These are phyloP conservation scores for Actinernus sp. DNA, from an alignment of 92 coral and sea anemone genomes.

Conservation along the genomic window DNA sequence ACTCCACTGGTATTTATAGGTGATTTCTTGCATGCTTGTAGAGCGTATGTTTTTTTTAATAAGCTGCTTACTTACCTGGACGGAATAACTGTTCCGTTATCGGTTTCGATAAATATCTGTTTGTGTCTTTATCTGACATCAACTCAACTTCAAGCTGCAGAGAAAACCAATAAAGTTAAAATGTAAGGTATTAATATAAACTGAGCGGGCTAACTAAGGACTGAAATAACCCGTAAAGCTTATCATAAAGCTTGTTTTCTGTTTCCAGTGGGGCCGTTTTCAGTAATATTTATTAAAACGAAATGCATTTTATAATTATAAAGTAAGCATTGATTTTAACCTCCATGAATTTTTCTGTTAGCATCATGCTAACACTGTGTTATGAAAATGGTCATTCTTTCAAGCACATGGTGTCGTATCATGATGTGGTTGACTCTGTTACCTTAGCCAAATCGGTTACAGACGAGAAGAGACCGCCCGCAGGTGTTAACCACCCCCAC, in stretches of 20 bases:
- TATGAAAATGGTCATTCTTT: no score
- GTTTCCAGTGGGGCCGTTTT: no score
- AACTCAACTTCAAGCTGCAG: constrained; percentile 83
- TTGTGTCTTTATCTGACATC: constrained; percentile 35
- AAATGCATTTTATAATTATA: no score
- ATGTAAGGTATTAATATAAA: not conserved
- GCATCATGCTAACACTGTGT: no score
- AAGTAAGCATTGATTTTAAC: no score
- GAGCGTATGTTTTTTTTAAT: not conserved
- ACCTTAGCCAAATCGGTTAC: constrained; percentile 92
- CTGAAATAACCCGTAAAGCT: no score
- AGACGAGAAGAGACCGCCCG: constrained; percentile 81
- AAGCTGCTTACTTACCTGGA: constrained; percentile 69
- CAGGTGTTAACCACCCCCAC: constrained; percentile 96
- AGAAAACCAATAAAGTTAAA: not conserved
- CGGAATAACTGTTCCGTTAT: constrained; percentile 53
- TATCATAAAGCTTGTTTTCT: no score
- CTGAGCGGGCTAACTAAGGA: no score
- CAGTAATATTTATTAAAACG: no score
- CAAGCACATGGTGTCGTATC: no score
- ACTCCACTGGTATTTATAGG: not conserved
- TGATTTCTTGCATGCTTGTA: not conserved
- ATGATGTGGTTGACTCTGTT: no score
- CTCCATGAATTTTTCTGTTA: no score
- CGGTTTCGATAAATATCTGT: constrained; percentile 42